Base-by-base conservation (phyloP, 1,140 invertebrate genomes). In the Drosophila dunni region DNA sequence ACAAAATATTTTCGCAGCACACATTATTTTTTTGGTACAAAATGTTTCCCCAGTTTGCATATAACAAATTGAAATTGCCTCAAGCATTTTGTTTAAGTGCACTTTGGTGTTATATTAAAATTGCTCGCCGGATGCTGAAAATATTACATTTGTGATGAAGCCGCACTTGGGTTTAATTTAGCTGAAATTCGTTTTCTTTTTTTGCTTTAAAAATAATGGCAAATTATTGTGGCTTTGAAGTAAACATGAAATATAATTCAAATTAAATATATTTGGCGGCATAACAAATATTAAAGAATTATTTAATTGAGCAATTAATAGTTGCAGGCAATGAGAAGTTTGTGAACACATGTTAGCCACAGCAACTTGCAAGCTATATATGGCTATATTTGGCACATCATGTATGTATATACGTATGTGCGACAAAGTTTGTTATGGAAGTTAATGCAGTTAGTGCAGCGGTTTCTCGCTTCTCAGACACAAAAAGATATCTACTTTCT, bases 371-470 rank as follows among this genome's bases (percentile, higher is more conserved):
- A 20, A 20, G 17, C 2, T 20, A 2, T 20, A 20, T 20, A 2
- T 20, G 24, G 24, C 3, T 5, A 29, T 6, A 3, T 29, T 29
- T 29, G 24, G 24, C 4, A 29, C 24, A 29, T 29, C 24, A 29
- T 5, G 3, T 29, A 29, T 13, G 15, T 46, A 46, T 20, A 29
- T 4, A 29, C 24, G 15, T 20, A 4, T 80, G 60, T 69, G 38
- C 48, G 17, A 65, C 66, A 81, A 85, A 85, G 66, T 85, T 81
- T 75, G 82, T 71, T 68, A 78, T 62, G 63, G 46, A 66, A 86
- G 71, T 65, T 78, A 65, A 78, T 81, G 78, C 66, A 78, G 82
- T 86, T 81, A 51, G 61, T 65, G 51, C 38, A 72, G 67, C 64
- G 53, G 45, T 63, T 50, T 38, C 64, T 15, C 44, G 60, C n/a